These are phyloP conservation scores for Danio aesculapii DNA, from an alignment of 2,797 vertebrate species.

Conservation along the genomic window DNA sequence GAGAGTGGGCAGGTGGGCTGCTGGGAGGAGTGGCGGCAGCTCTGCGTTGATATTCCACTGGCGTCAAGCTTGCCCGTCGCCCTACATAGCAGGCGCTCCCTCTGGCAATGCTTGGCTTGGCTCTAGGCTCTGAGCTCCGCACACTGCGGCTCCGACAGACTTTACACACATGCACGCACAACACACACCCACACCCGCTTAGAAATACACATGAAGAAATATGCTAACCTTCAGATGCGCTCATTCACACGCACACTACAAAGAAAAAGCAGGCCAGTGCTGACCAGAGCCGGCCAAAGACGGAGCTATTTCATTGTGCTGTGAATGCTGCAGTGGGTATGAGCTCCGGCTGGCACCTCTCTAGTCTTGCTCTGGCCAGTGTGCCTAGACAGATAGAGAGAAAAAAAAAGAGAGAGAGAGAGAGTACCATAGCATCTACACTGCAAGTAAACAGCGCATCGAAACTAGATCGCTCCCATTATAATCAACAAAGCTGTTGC, in stretches of 20 bases:
- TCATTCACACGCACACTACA: conserved; percentile 44
- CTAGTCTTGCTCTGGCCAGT: conserved; percentile 50
- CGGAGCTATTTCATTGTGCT: conserved; percentile 51
- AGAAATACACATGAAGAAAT: conserved; percentile 48
- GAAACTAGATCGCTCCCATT: conserved; percentile 29
- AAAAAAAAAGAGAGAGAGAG: conserved; percentile 18
- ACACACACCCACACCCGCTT: conserved; percentile 47
- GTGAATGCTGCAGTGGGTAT: conserved; percentile 58
- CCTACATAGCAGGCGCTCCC: conserved; percentile 86
- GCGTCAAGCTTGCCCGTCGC: conserved; percentile 82
- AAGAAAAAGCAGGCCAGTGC: conserved; percentile 38
- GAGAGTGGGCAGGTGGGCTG: conserved; percentile 83
- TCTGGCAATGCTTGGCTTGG: conserved; percentile 80
- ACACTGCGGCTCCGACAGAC: conserved; percentile 76
- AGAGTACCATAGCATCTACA: conserved; percentile 33
- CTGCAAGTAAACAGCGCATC: conserved; percentile 1
- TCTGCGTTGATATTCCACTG: conserved; percentile 84
- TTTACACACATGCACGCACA: conserved; percentile 71
- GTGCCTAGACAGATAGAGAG: conserved; percentile 36
- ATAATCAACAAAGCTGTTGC: conserved; percentile 42
- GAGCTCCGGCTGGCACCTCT: conserved; percentile 49
- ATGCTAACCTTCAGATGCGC: conserved; percentile 46
- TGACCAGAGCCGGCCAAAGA: conserved; percentile 49
- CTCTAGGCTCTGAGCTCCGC: conserved; percentile 78
- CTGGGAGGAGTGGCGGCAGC: conserved; percentile 77